phyloP scores from a whole-genome alignment of 2,888 invertebrate genomes.

The Trissoscelio sp. region DNA sequence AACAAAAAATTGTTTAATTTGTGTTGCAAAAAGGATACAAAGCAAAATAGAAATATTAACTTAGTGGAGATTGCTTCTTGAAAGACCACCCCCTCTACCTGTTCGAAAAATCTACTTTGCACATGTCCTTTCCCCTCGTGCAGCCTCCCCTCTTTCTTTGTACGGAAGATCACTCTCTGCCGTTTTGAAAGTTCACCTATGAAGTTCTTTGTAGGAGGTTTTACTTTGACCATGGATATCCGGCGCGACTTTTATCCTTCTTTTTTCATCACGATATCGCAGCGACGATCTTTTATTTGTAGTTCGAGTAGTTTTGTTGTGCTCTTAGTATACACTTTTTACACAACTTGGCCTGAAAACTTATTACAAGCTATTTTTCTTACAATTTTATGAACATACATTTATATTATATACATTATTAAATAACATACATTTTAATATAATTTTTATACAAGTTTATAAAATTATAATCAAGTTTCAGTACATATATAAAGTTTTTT shows the following conservation, averaged over 20 bases:
- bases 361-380: too few species aligned
- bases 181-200: conserved; percentile 47
- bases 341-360: neutral
- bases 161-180: conserved; percentile 38
- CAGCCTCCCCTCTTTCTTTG: conserved; percentile 12
- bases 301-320: conserved; percentile 5
- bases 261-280: conserved; percentile 23
- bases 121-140: conserved; percentile 45
- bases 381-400: too few species aligned
- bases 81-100: conserved; percentile 42
- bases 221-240: conserved; percentile 45
- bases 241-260: conserved; percentile 34
- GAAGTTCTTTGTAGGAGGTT: conserved; percentile 42
- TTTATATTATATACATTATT: too few species aligned
- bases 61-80: conserved; percentile 7
- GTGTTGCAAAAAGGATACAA: too few species aligned
- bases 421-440: too few species aligned
- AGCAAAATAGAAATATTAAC: conserved; percentile 17
- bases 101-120: conserved; percentile 49
- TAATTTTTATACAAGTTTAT: too few species aligned
- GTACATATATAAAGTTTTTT: too few species aligned
- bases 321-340: neutral
- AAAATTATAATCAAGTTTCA: too few species aligned
- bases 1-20: too few species aligned
- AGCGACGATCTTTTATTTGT: conserved; percentile 8